These are phyloP conservation scores for Drymodes brunneopygia DNA, from an alignment of 2,113 vertebrate genomes.

Conservation along the genomic window DNA sequence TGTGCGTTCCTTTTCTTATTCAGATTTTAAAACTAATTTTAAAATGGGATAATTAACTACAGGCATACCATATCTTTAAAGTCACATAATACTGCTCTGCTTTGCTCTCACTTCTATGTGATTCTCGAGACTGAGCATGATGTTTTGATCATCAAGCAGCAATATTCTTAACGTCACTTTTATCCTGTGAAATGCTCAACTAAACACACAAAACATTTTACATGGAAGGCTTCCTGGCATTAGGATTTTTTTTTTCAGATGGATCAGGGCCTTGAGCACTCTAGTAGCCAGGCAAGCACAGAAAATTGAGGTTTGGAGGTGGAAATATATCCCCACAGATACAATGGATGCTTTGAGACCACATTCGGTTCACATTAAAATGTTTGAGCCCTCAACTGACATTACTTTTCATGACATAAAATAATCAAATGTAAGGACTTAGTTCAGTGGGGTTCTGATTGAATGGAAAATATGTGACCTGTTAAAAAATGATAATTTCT, in stretches of 20 bases:
- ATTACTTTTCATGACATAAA: neutral
- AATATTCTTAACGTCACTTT: neutral
- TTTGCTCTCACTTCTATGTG: neutral
- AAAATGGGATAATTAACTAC: neutral
- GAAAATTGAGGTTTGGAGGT: neutral
- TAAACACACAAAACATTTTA: neutral
- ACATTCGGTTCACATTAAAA: neutral
- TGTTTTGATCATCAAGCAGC: neutral
- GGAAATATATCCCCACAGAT: neutral
- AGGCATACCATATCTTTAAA: neutral
- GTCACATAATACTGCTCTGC: neutral
- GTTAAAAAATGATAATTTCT: neutral
- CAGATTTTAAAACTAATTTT: neutral
- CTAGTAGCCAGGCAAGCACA: neutral
- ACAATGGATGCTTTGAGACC: neutral
- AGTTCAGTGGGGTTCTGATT: neutral
- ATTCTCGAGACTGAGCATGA: neutral
- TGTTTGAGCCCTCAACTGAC: neutral
- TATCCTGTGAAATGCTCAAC: neutral
- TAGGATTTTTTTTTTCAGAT: neutral
- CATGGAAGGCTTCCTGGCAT: neutral
- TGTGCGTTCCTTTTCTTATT: neutral
- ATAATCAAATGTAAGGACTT: neutral
- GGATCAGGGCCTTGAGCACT: neutral
- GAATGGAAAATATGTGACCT: neutral